A percentile compares a stretch with the other conserved stretches of the same genome.
These are phyloP conservation scores for Thalassaphorura encarpata DNA, from an alignment of 1,140 invertebrate species.

Conservation along the genomic window DNA sequence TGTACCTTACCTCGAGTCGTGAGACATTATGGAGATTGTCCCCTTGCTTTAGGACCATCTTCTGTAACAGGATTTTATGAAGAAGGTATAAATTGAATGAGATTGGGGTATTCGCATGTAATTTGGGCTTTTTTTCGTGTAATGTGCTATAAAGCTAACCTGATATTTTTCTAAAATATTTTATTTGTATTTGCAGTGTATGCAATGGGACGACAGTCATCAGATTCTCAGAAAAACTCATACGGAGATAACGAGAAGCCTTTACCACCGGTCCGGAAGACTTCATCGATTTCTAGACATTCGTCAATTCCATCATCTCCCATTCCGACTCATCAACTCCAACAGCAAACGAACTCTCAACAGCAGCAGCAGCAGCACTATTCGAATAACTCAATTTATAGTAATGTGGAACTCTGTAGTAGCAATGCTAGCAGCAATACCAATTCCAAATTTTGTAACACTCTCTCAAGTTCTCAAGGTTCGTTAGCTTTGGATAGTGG, in stretches of 20 bases:
- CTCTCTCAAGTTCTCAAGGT: too few relatives aligned
- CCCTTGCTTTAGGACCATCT: slow-evolving; percentile 1
- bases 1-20: too few relatives aligned
- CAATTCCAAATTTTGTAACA: too few relatives aligned
- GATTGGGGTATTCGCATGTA: not conserved
- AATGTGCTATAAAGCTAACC: not conserved
- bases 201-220: slow-evolving; percentile 1
- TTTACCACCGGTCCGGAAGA: slow-evolving; percentile 71
- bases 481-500: slow-evolving; percentile 26
- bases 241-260: slow-evolving; percentile 47
- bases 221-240: too few relatives aligned
- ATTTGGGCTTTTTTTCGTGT: not conserved
- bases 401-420: not conserved
- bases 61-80: not conserved
- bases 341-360: slow-evolving; percentile 8
- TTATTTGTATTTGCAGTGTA: not conserved
- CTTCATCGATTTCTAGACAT: slow-evolving; percentile 44
- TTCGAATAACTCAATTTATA: not conserved
- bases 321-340: too few relatives aligned
- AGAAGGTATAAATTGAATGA: not conserved
- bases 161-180: not conserved
- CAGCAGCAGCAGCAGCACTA: slow-evolving; percentile 4
- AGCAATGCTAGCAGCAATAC: not conserved
- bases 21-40: slow-evolving; percentile 17
- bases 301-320: too few relatives aligned